A percentile compares a stretch with the other conserved stretches of the same genome.
phyloP scores from a whole-genome alignment of 1,140 invertebrate genomes.

The Macrotrachela quadricornifera region DNA sequence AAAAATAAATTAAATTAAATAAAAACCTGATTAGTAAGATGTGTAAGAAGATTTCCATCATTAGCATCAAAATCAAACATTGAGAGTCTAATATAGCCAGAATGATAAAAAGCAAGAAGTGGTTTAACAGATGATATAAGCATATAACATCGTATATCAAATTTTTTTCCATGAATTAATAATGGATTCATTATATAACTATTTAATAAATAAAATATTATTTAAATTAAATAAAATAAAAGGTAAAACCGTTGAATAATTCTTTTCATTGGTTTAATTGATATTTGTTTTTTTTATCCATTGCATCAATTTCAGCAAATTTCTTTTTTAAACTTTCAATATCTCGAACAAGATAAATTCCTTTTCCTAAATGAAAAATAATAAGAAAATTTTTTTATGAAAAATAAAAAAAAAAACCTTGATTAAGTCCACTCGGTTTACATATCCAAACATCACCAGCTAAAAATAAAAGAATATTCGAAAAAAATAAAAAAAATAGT shows the following conservation, averaged over 20 bases:
- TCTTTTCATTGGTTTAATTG: background rate
- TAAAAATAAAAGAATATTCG: constrained; percentile 9
- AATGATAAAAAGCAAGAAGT: constrained; percentile 26
- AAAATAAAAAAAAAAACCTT: too few relatives aligned
- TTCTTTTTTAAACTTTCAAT: constrained; percentile 14
- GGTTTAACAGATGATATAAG: constrained; percentile 27
- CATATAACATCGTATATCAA: constrained; percentile 31
- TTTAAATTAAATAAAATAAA: background rate
- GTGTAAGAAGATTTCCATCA: constrained; percentile 21
- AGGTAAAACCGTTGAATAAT: constrained; percentile 8
- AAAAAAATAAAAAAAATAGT: background rate
- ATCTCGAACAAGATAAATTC: constrained; percentile 25
- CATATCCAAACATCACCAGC: constrained; percentile 32
- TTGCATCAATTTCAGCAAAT: constrained; percentile 7
- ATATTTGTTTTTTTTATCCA: background rate
- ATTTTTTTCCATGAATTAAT: constrained; percentile 27
- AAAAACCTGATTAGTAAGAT: constrained; percentile 30
- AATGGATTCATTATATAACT: constrained; percentile 29
- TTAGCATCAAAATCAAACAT: constrained; percentile 23
- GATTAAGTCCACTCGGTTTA: constrained; percentile 30
- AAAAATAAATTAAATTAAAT: background rate
- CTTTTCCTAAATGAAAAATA: too few relatives aligned
- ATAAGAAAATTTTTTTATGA: too few relatives aligned
- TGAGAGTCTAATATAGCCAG: constrained; percentile 26
- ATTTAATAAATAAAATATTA: background rate